Percentiles rank a stretch among this genome's conserved stretches.
phyloP scores from a whole-genome alignment of 2,888 invertebrate genomes.

The Hydropsyche betteni region DNA sequence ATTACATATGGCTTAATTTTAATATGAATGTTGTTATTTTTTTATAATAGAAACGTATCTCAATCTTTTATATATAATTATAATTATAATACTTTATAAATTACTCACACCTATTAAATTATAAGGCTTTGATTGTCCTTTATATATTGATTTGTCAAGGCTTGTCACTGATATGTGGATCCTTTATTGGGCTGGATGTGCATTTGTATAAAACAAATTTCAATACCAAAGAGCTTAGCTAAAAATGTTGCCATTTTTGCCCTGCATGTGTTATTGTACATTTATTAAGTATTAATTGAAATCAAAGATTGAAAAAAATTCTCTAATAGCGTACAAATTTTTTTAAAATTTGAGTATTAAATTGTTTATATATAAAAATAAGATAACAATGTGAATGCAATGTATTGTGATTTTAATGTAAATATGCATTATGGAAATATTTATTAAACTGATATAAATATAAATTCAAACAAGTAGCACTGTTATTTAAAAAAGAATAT shows the following conservation, averaged over 20 bases:
- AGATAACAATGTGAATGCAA: neutral
- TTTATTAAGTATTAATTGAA: conserved; percentile 13
- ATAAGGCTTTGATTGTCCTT: conserved; percentile 47
- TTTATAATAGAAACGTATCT: conserved; percentile 21
- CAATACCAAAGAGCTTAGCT: conserved; percentile 51
- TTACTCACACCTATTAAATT: conserved; percentile 46
- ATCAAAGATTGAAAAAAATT: conserved; percentile 12
- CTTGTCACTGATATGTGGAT: conserved; percentile 19
- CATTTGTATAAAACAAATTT: conserved; percentile 48
- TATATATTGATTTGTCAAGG: conserved; percentile 24
- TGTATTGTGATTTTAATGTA: too few species aligned
- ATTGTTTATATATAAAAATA: neutral
- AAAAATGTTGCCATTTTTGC: conserved; percentile 44
- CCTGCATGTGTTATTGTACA: neutral
- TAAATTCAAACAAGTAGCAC: too few species aligned
- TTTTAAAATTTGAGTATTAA: conserved; percentile 20
- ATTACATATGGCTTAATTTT: conserved; percentile 26
- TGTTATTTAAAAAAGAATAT: too few species aligned
- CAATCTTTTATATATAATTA: conserved; percentile 13
- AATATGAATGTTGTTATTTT: conserved; percentile 33
- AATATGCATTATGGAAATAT: too few species aligned
- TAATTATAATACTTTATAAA: conserved; percentile 29
- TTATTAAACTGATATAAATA: too few species aligned
- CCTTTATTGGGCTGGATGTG: conserved; percentile 35
- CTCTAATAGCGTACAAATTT: conserved; percentile 6